phyloP scores from a whole-genome alignment of 2,888 invertebrate species.

The Odontocolon sp. region DNA sequence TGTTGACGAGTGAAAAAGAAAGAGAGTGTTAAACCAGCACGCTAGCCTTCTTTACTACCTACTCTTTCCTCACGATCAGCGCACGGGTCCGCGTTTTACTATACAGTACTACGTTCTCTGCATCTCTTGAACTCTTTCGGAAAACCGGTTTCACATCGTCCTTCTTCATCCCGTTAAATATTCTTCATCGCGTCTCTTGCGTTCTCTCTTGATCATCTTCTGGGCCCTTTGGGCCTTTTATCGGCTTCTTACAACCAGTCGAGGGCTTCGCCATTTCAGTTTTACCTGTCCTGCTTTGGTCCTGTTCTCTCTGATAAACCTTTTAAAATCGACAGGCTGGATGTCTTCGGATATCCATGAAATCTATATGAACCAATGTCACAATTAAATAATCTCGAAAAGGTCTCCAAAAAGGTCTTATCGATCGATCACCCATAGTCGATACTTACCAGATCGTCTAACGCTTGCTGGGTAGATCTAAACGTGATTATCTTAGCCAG shows the following conservation, averaged over 20 bases:
- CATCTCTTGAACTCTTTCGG: constrained; percentile 44
- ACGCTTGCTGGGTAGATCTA: no score
- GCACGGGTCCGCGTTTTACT: constrained; percentile 44
- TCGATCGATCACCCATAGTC: no score
- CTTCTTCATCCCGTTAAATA: constrained; percentile 45
- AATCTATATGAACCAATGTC: no score
- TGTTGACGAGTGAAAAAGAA: not conserved
- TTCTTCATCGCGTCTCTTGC: constrained; percentile 32
- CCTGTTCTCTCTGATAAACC: no score
- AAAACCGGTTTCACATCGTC: constrained; percentile 58
- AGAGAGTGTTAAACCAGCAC: constrained; percentile 58
- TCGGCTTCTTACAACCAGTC: constrained; percentile 7
- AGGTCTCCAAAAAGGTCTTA: no score
- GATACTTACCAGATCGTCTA: no score
- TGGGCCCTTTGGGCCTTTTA: constrained; percentile 1
- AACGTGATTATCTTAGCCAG: no score
- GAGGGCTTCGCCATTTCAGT: not conserved
- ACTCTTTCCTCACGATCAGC: constrained; percentile 40
- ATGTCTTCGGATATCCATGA: no score
- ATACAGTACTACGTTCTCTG: constrained; percentile 58
- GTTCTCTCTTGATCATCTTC: constrained; percentile 26
- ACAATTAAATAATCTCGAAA: no score
- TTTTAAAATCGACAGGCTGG: no score
- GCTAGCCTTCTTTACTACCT: constrained; percentile 70
- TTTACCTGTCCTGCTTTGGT: not conserved